Percentiles rank a stretch among this genome's conserved stretches.
Conservation (phyloP, 2,888 invertebrate genomes). For the Eumerus sabulonum region DNA sequence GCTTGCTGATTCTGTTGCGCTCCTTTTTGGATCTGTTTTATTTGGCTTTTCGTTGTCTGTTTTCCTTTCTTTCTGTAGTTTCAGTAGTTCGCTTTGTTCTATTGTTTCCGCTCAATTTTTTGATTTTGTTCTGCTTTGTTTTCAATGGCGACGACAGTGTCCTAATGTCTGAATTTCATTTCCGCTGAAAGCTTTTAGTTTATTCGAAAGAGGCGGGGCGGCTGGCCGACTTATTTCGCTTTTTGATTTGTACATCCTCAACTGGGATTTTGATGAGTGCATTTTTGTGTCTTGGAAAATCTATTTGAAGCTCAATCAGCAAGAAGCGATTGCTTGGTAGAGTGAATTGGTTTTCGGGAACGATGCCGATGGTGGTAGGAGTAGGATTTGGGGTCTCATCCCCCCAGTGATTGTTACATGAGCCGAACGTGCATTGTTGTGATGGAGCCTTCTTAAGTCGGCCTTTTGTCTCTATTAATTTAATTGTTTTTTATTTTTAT, state of each 20-base stretch:
- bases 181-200: conserved; percentile 65
- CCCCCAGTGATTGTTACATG: conserved; percentile 59
- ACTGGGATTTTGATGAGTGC: conserved; percentile 67
- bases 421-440: conserved; percentile 27
- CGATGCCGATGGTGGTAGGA: neutral
- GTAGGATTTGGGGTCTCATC: conserved; percentile 16
- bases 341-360: neutral
- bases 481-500: conserved; percentile 50
- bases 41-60: conserved; percentile 42
- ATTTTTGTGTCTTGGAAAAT: conserved; percentile 65
- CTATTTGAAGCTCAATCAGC: conserved; percentile 66
- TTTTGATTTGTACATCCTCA: conserved; percentile 21
- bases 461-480: conserved; percentile 55
- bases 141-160: conserved; percentile 62
- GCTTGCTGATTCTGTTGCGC: conserved; percentile 59
- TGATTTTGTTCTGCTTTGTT: conserved; percentile 13
- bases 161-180: conserved; percentile 69
- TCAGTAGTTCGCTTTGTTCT: conserved; percentile 52
- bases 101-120: conserved; percentile 8
- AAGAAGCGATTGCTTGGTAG: conserved; percentile 42
- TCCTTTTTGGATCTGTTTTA: conserved; percentile 53
- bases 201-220: conserved; percentile 45
- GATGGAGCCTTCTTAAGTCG: conserved; percentile 13
- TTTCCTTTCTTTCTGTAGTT: conserved; percentile 23
- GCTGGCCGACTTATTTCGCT: conserved; percentile 47